Conservation (phyloP, 2,113 vertebrate species). For the Gallinago jamesoni region DNA sequence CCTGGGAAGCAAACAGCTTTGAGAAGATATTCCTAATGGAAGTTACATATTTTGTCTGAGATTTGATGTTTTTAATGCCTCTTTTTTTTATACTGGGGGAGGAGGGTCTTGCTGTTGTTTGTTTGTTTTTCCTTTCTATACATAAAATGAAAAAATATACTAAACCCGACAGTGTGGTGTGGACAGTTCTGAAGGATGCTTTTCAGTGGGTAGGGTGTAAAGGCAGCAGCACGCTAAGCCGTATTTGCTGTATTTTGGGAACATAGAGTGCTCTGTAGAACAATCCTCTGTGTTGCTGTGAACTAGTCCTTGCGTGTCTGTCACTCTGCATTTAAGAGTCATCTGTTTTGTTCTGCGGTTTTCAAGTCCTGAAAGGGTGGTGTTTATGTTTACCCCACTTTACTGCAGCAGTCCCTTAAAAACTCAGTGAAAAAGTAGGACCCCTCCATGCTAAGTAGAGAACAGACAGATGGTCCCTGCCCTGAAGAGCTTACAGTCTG, state of each 20-base stretch:
- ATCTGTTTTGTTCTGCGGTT: not conserved
- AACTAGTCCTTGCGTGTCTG: not conserved
- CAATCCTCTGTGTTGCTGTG: not conserved
- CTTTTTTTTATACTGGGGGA: not conserved
- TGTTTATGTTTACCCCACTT: not conserved
- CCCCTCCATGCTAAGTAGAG: not conserved
- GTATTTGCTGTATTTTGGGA: not conserved
- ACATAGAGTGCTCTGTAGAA: not conserved
- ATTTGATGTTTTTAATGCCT: not conserved
- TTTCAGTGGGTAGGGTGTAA: not conserved
- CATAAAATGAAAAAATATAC: not conserved
- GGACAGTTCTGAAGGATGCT: not conserved
- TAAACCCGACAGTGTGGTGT: not conserved
- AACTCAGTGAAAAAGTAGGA: not conserved
- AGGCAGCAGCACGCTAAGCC: not conserved
- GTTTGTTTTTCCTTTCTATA: not conserved
- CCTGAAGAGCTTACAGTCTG: not conserved
- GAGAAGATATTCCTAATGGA: not conserved
- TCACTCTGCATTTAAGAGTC: not conserved
- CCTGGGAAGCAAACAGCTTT: not conserved
- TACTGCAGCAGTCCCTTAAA: not conserved
- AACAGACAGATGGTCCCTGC: conserved; percentile 19
- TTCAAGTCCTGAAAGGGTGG: not conserved
- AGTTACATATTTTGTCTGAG: not conserved
- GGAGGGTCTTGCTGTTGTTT: not conserved